A percentile compares a stretch with the other conserved stretches of the same genome.
phyloP scores from a whole-genome alignment of 1,140 invertebrate species.

The Sarcophaga peregrina region DNA sequence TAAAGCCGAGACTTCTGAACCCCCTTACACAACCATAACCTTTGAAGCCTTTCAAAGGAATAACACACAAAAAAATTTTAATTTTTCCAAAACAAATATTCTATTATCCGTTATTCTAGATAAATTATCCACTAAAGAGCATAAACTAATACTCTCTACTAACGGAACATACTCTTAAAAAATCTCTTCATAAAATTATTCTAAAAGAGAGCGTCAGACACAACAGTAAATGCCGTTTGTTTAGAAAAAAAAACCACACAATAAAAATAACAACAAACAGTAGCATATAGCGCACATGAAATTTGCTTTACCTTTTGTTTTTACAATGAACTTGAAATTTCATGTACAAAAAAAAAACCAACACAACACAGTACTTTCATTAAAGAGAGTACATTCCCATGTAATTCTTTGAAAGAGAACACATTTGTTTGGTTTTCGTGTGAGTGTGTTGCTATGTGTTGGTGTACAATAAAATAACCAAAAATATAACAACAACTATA shows the following conservation, averaged over 20 bases:
- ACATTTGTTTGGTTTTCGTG: neutral
- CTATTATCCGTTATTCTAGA: neutral
- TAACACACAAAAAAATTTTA: neutral
- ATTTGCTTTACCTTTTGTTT: neutral
- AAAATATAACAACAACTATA: conserved; percentile 24
- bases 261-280: too few relatives aligned
- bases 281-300: neutral
- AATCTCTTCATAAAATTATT: too few relatives aligned
- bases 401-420: neutral
- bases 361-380: too few relatives aligned
- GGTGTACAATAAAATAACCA: conserved; percentile 25
- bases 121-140: neutral
- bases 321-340: conserved; percentile 24
- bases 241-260: too few relatives aligned
- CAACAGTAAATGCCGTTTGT: too few relatives aligned
- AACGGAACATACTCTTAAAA: too few relatives aligned
- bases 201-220: too few relatives aligned
- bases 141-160: neutral
- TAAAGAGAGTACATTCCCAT: too few relatives aligned
- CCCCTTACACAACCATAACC: neutral
- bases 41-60: neutral
- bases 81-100: neutral
- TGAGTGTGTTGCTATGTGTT: conserved; percentile 17
- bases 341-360: neutral
- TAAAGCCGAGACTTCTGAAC: neutral